phyloP scores from a whole-genome alignment of 2,113 vertebrate species.

The Pterocles orientalis region DNA sequence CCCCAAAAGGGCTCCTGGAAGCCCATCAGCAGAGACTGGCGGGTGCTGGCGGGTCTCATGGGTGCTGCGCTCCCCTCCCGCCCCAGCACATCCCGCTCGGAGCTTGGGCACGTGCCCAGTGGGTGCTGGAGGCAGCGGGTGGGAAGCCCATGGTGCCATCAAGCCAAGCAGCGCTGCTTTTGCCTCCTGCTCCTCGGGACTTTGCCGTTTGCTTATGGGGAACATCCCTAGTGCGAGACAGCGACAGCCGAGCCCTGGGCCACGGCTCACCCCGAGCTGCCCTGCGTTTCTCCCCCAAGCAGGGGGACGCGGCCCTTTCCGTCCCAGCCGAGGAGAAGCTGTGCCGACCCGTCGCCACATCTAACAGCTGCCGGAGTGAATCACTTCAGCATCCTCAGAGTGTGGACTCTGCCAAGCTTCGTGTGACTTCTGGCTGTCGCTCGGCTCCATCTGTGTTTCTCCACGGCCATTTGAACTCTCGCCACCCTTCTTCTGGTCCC shows the following conservation, averaged over 20 bases:
- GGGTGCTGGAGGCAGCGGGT: not conserved
- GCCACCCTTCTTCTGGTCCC: not conserved
- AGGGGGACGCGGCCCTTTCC: not conserved
- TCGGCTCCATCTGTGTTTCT: not conserved
- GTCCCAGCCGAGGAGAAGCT: not conserved
- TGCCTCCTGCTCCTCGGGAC: not conserved
- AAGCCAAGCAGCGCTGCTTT: not conserved
- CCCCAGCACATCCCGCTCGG: not conserved
- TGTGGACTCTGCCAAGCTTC: not conserved
- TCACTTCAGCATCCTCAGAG: not conserved
- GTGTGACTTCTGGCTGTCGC: not conserved
- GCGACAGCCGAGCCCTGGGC: not conserved
- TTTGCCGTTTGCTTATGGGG: accelerated
- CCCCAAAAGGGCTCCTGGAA: not conserved
- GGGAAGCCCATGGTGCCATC: not conserved
- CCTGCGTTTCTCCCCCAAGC: not conserved
- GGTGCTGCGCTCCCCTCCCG: not conserved
- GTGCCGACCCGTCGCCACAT: accelerated
- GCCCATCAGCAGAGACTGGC: not conserved
- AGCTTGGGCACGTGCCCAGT: not conserved
- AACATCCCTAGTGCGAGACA: not conserved
- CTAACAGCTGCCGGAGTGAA: not conserved
- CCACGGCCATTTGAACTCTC: not conserved
- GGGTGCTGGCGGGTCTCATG: not conserved
- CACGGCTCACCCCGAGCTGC: not conserved